These are phyloP conservation scores for Drosophila parabipectinata DNA, from an alignment of 1,140 invertebrate genomes.

Conservation along the genomic window DNA sequence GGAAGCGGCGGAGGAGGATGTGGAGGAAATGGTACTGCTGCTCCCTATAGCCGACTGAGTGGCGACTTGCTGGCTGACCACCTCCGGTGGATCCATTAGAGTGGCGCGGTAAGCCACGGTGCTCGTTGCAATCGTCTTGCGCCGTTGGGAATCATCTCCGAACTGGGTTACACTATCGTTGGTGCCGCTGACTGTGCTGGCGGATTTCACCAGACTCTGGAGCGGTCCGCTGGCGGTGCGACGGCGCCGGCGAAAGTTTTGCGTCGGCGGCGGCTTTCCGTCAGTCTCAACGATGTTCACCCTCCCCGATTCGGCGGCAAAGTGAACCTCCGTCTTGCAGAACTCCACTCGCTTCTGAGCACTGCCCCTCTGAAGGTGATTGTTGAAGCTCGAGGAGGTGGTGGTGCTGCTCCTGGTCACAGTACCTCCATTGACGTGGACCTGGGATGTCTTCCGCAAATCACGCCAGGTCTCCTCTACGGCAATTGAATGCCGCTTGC, in stretches of 20 bases:
- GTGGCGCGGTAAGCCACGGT: constrained; percentile 74
- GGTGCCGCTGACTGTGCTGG: constrained; percentile 39
- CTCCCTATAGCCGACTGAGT: neutral
- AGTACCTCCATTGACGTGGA: constrained; percentile 68
- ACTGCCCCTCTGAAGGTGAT: constrained; percentile 44
- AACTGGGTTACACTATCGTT: constrained; percentile 59
- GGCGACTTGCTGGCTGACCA: constrained; percentile 50
- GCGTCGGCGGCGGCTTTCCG: constrained; percentile 92
- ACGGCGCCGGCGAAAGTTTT: constrained; percentile 89
- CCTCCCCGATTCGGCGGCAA: constrained; percentile 91
- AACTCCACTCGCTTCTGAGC: constrained; percentile 91
- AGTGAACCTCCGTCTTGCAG: constrained; percentile 94
- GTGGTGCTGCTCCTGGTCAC: constrained; percentile 58
- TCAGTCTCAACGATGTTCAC: constrained; percentile 94
- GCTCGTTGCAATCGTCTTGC: constrained; percentile 57
- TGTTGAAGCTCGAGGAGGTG: constrained; percentile 72
- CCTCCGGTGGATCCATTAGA: constrained; percentile 67
- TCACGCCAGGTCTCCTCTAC: constrained; percentile 86
- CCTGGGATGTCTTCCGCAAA: constrained; percentile 80
- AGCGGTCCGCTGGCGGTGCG: constrained; percentile 84
- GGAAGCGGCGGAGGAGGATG: neutral
- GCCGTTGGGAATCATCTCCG: constrained; percentile 65
- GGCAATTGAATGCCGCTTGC: constrained; percentile 86
- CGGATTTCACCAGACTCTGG: constrained; percentile 75
- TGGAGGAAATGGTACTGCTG: neutral